Base-by-base conservation (phyloP, 2,888 invertebrate genomes). In the Leistus spinibarbis region DNA sequence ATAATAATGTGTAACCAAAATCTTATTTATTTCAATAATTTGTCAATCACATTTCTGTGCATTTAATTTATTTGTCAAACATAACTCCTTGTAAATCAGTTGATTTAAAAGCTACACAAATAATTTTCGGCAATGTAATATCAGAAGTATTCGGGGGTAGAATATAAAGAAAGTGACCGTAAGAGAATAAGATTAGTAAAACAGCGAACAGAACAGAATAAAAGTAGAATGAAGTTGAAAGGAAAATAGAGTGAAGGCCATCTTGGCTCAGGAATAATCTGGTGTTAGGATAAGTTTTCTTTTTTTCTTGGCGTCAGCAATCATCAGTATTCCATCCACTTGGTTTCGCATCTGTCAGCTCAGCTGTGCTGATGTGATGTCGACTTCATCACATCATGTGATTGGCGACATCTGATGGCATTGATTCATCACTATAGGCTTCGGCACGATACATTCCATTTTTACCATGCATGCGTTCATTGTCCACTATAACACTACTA, bases 401-500 rank as follows among this genome's bases (percentile, higher is more conserved):
- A 69, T 69, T 69, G 69, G 69, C 53, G 69, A 69, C 69, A 69
- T 69, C 69, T 69, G 69, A 69, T 69, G 69, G 60, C 69, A 54
- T 60, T 69, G 69, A 40, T 40, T 40, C 40, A n/a, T n/a, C n/a
- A n/a, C n/a, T n/a, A n/a, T n/a, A n/a, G n/a, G n/a, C n/a, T n/a
- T n/a, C n/a, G n/a, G n/a, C n/a, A n/a, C n/a, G n/a, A n/a, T n/a
- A n/a, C n/a, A n/a, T n/a, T n/a, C n/a, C n/a, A n/a, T n/a, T n/a
- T n/a, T n/a, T n/a, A n/a, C n/a, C n/a, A n/a, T n/a, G n/a, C n/a
- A n/a, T n/a, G n/a, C n/a, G n/a, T n/a, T n/a, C n/a, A n/a, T n/a
- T n/a, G n/a, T n/a, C n/a, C n/a, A n/a, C n/a, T n/a, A n/a, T n/a
- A n/a, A n/a, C n/a, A n/a, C n/a, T n/a, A n/a, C n/a, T n/a, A n/a